Conservation (phyloP, 2,888 invertebrate genomes). For the Rugalucina vietnamica region DNA sequence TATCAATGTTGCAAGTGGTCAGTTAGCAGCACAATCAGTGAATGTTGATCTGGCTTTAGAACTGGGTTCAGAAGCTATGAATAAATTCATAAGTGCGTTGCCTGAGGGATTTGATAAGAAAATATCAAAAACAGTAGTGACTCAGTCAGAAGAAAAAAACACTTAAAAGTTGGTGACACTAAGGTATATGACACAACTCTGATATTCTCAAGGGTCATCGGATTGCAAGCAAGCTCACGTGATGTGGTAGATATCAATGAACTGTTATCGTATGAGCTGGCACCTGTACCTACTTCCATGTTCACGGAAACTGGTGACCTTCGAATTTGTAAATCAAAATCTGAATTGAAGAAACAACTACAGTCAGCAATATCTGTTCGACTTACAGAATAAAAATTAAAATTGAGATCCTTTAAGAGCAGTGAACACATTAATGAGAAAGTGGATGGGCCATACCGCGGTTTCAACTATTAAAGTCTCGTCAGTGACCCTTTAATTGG, state of each 20-base stretch:
- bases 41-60: constrained; percentile 21
- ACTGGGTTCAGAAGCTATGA: not conserved
- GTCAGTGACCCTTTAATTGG: too few relatives aligned
- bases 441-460: too few relatives aligned
- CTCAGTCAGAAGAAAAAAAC: not conserved
- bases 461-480: too few relatives aligned
- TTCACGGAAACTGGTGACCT: not conserved
- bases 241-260: not conserved
- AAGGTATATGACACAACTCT: not conserved
- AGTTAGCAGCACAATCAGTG: not conserved
- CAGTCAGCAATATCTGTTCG: not conserved
- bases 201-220: constrained; percentile 2
- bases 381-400: too few relatives aligned
- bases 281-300: constrained; percentile 9
- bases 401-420: too few relatives aligned
- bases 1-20: constrained; percentile 31
- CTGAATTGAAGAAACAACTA: not conserved
- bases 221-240: not conserved
- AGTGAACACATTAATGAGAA: too few relatives aligned
- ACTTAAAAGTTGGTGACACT: not conserved
- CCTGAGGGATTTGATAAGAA: constrained; percentile 6
- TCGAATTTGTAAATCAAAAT: not conserved
- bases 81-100: not conserved
- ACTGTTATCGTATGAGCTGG: not conserved
- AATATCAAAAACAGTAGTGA: not conserved